Percentiles rank a stretch among this genome's conserved stretches.
Conservation (phyloP, 1,140 invertebrate species). For the Drosophila navojoa region DNA sequence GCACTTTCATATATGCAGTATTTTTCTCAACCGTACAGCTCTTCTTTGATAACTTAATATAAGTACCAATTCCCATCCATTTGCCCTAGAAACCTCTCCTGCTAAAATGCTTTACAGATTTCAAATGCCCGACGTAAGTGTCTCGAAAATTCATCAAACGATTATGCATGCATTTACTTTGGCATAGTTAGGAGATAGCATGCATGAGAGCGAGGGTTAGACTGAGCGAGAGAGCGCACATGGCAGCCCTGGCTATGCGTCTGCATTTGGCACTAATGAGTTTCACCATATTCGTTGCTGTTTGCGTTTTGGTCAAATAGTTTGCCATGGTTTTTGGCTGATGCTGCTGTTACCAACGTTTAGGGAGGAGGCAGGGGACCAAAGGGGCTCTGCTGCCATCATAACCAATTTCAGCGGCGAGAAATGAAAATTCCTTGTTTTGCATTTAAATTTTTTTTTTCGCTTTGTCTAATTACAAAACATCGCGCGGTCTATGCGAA, state of each 20-base stretch:
- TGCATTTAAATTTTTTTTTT: slow-evolving; percentile 27
- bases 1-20: too few species aligned
- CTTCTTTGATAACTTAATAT: too few species aligned
- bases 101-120: too few species aligned
- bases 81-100: too few species aligned
- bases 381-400: background rate
- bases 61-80: too few species aligned
- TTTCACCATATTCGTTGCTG: slow-evolving; percentile 69
- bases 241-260: slow-evolving; percentile 29
- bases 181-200: background rate
- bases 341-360: slow-evolving; percentile 9
- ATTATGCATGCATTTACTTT: slow-evolving; percentile 29
- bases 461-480: slow-evolving; percentile 70
- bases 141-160: background rate
- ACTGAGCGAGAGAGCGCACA: background rate
- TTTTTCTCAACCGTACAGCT: too few species aligned
- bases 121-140: background rate
- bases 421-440: slow-evolving; percentile 46
- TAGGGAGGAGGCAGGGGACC: background rate
- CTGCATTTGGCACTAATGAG: slow-evolving; percentile 72
- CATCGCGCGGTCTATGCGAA: slow-evolving; percentile 44
- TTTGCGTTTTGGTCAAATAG: slow-evolving; percentile 53
- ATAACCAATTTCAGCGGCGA: slow-evolving; percentile 8
- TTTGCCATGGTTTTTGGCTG: slow-evolving; percentile 51
- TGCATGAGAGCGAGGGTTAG: background rate